Evolutionary conservation across 1,140 invertebrate species (phyloP).

Genomic region (Drosophila paulistorum): DNA sequence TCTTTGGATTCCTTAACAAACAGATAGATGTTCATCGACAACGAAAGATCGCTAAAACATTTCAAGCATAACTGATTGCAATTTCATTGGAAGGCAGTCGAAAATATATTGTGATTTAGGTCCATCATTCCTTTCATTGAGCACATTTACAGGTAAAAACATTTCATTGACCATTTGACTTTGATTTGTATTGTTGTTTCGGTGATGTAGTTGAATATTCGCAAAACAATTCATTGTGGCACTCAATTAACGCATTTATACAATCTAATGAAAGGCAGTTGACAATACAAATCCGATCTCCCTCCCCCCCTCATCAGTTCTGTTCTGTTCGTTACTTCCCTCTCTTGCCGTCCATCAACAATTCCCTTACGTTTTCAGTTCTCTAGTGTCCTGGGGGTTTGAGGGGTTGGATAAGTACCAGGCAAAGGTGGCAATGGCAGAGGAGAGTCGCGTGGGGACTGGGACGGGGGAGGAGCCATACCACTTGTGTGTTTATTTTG

Average conservation of each 20-base stretch:
- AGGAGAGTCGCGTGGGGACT: too few relatives aligned
- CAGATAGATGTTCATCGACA: too few relatives aligned
- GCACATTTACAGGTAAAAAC: not conserved
- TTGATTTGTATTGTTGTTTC: slow-evolving; percentile 48
- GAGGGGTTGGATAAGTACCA: not conserved
- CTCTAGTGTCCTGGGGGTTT: not conserved
- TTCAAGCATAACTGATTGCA: too few relatives aligned
- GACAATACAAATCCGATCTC: slow-evolving; percentile 22
- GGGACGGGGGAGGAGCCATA: slow-evolving; percentile 5
- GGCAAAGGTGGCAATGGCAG: slow-evolving; percentile 1
- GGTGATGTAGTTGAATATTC: slow-evolving; percentile 16
- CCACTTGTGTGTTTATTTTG: slow-evolving; percentile 69
- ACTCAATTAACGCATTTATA: slow-evolving; percentile 81
- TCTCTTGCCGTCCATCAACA: too few relatives aligned
- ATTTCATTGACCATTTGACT: slow-evolving; percentile 57
- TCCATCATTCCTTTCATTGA: not conserved
- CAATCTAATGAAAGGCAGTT: slow-evolving; percentile 49
- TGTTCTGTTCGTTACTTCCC: too few relatives aligned
- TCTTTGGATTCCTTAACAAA: too few relatives aligned
- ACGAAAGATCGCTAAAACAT: too few relatives aligned
- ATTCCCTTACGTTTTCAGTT: not conserved
- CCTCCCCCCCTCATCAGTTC: not conserved
- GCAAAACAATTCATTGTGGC: slow-evolving; percentile 58
- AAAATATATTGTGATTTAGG: too few relatives aligned
- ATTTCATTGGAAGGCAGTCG: too few relatives aligned